Evolutionary conservation across 2,888 invertebrate species (phyloP).

Genomic region (Zonitis immaculata): DNA sequence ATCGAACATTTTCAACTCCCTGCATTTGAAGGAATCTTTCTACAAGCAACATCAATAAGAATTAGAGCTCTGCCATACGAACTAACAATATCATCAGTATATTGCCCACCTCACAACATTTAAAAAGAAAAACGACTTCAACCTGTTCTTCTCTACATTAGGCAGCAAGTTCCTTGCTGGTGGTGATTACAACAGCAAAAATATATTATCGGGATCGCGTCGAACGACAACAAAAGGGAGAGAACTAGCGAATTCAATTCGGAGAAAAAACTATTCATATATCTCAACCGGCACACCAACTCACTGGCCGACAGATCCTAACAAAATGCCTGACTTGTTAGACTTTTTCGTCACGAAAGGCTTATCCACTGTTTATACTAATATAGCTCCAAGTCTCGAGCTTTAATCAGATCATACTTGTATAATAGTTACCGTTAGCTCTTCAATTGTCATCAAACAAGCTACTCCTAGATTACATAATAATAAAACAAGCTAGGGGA

Average conservation of each 20-base stretch:
- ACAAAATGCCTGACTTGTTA: neutral
- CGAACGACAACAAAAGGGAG: neutral
- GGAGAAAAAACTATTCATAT: neutral
- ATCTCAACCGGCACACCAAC: neutral
- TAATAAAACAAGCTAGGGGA: neutral
- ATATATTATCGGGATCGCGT: neutral
- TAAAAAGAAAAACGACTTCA: no score
- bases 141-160: no score
- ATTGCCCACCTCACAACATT: no score
- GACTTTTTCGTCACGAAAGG: neutral
- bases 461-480: neutral
- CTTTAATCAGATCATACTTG: neutral
- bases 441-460: neutral
- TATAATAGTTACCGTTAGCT: neutral
- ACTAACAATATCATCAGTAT: no score
- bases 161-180: no score
- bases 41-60: no score
- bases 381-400: neutral
- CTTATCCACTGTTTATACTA: neutral
- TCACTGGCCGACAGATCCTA: neutral
- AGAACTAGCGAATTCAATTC: neutral
- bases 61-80: neutral
- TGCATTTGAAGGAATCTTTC: no score
- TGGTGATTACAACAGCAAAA: neutral
- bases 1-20: no score